Evolutionary conservation across 2,113 vertebrate genomes (phyloP).

Genomic region (Psittacula cyanocephala): DNA sequence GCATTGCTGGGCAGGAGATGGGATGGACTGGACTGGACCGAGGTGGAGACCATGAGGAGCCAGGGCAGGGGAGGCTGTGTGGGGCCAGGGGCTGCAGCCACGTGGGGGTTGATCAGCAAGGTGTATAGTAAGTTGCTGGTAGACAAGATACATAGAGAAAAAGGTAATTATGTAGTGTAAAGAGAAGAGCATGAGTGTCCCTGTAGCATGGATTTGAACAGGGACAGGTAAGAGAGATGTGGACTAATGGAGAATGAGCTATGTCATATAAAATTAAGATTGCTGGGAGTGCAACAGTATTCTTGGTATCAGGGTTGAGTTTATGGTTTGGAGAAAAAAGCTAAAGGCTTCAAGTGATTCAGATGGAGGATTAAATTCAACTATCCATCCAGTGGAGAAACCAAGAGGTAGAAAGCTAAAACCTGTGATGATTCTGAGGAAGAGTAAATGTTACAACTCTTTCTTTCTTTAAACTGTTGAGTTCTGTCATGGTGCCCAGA

Average conservation of each 20-base stretch:
- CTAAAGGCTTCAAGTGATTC: not conserved
- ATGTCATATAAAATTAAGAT: not conserved
- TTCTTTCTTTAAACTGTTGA: not conserved
- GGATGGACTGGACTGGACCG: not conserved
- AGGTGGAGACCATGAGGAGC: not conserved
- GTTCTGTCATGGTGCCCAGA: not conserved
- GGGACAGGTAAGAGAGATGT: not conserved
- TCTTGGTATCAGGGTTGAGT: not conserved
- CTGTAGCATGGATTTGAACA: not conserved
- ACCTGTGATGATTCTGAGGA: not conserved
- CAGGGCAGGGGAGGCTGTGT: rapidly evolving
- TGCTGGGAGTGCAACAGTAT: not conserved
- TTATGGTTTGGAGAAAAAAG: not conserved
- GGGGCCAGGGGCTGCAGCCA: not conserved
- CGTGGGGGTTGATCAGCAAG: not conserved
- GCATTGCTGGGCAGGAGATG: not conserved
- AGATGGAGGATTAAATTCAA: not conserved
- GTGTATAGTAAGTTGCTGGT: not conserved
- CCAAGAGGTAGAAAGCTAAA: not conserved
- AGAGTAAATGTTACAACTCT: not conserved
- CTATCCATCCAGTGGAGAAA: not conserved
- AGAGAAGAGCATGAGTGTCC: not conserved
- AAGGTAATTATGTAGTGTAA: not conserved
- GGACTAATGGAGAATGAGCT: not conserved
- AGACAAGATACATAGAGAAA: not conserved